phyloP scores from a whole-genome alignment of 1,140 invertebrate genomes.

The Pseudomyrmex gracilis region DNA sequence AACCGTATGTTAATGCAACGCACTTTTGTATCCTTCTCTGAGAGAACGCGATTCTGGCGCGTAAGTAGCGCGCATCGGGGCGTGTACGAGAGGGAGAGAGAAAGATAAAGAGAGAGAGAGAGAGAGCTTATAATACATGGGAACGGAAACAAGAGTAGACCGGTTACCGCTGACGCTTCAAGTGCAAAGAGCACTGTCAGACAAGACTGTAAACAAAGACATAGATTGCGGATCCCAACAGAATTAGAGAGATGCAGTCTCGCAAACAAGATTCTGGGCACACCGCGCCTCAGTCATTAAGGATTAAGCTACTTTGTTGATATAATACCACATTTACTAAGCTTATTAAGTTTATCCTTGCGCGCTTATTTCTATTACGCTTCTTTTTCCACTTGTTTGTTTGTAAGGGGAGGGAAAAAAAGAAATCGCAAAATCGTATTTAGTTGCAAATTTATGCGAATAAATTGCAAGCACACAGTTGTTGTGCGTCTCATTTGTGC shows the following conservation, averaged over 20 bases:
- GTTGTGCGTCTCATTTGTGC: background rate
- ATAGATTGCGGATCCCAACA: conserved; percentile 19
- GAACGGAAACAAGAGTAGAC: conserved; percentile 34
- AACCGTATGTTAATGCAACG: conserved; percentile 21
- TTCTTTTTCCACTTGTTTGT: background rate
- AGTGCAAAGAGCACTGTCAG: conserved; percentile 32
- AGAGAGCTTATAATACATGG: background rate
- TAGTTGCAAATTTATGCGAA: conserved; percentile 9
- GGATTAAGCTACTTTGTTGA: conserved; percentile 37
- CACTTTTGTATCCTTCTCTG: conserved; percentile 22
- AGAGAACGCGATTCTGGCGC: conserved; percentile 9
- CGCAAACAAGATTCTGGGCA: conserved; percentile 33
- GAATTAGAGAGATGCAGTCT: conserved; percentile 41
- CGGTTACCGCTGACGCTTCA: conserved; percentile 14
- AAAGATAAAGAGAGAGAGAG: no score
- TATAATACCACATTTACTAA: conserved; percentile 26
- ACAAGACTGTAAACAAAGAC: conserved; percentile 53
- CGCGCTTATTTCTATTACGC: background rate
- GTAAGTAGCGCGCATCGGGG: background rate
- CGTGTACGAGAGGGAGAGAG: no score
- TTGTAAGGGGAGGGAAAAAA: background rate
- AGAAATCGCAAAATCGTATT: background rate
- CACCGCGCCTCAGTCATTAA: conserved; percentile 31
- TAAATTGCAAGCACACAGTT: background rate
- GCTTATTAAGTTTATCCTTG: background rate